Evolutionary conservation across 2,888 invertebrate genomes (phyloP).

Genomic region (Heliconius aoede): DNA sequence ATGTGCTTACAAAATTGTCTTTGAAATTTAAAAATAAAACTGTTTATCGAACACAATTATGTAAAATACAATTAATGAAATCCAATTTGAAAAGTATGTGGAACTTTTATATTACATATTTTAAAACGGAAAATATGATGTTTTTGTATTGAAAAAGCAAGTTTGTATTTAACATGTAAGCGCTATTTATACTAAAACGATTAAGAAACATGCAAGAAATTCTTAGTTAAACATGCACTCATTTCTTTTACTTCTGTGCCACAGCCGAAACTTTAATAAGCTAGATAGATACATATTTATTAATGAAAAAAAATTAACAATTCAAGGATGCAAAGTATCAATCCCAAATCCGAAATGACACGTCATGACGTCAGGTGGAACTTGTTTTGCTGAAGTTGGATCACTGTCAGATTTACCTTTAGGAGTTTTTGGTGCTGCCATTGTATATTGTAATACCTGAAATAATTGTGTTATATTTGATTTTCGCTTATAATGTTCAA

Average conservation of each 20-base stretch:
- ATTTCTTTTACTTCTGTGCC: neutral
- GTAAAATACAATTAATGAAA: too few relatives aligned
- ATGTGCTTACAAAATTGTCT: constrained; percentile 17
- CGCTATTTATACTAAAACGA: neutral
- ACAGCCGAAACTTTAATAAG: neutral
- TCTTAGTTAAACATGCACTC: too few relatives aligned
- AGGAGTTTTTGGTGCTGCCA: constrained; percentile 55
- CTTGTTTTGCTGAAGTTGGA: constrained; percentile 56
- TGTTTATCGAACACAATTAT: neutral
- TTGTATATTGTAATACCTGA: constrained; percentile 69
- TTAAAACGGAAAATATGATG: neutral
- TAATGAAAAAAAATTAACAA: neutral
- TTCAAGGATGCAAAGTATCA: constrained; percentile 56
- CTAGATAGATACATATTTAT: neutral
- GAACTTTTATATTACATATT: neutral
- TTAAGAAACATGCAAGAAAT: neutral
- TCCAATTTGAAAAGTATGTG: too few relatives aligned
- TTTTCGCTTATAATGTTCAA: neutral
- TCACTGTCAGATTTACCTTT: constrained; percentile 65
- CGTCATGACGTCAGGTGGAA: constrained; percentile 77
- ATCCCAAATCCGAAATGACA: constrained; percentile 78
- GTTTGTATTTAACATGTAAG: neutral
- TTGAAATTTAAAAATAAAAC: constrained; percentile 4
- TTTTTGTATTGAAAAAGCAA: neutral
- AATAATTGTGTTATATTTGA: constrained; percentile 7